Base-by-base conservation (phyloP, 2,113 vertebrate species). In the Gopherus flavomarginatus region DNA sequence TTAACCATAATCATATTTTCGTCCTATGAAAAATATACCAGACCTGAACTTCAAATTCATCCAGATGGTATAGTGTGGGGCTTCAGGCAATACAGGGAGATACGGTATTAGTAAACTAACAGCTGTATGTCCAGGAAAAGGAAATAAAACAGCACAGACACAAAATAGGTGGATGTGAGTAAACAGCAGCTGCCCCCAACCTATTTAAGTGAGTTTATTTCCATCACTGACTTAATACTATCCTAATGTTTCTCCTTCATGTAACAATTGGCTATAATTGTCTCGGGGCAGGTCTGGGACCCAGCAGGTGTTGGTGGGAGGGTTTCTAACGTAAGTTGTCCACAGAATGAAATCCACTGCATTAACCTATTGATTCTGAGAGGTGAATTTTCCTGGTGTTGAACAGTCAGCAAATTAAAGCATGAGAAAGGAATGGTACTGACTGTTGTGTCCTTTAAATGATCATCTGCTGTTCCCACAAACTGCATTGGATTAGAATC, bases 401-500 rank as follows among this genome's bases (percentile, higher is more conserved):
- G 22, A 86, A 79, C 35, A 49, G 21, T 83, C 21, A 13, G 12
- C 35, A 69, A 69, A 47, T 77, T 77, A 77, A 77, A 44, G 42
- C 72, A 77, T 27, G 81, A 86, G 53, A 54, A 80, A 83, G 86
- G 93, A 86, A 42, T 16, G 5, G 5, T 0, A 0, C 7, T 92
- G 79, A 52, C 16, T 27, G 17, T 9, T 44, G 69, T 56, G 44
- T 6, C 85, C 77, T 59, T 8, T 88, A 53, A n/a, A 38, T 85
- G 19, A 56, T 94, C 75, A 82, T 89, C 72, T 86, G 49, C 90
- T 75, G 69, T 85, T 96, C 69, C 78, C 31, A 26, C 2, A 27
- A 12, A 86, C 29, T 35, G 80, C 35, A 27, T 56, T 79, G 19
- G 16, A 82, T 94, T 93, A 89, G 38, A 85, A 65, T 94, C 91